Conservation (phyloP, 2,113 vertebrate species). For the Lethenteron reissneri region DNA sequence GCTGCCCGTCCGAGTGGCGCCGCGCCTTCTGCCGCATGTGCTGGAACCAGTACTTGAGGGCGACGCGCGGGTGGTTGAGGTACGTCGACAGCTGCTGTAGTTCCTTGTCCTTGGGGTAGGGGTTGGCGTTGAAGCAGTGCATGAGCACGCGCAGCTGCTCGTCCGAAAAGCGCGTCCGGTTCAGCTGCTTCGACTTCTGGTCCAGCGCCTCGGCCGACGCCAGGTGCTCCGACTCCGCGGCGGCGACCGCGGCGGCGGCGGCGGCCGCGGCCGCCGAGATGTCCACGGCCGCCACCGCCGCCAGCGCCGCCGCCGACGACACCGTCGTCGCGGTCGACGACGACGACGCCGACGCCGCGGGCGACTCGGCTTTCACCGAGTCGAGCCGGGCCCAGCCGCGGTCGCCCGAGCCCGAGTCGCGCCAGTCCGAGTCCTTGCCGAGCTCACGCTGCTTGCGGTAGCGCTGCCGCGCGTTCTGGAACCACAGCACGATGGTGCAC, state of each 20-base stretch:
- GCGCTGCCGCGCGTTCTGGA: conserved; percentile 4
- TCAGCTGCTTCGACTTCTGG: conserved; percentile 1
- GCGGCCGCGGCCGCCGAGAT: no score
- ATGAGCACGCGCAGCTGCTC: conserved; percentile 3
- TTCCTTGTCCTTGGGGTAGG: conserved; percentile 4
- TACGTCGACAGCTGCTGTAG: conserved; percentile 2
- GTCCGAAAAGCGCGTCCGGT: not conserved
- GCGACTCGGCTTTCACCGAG: not conserved
- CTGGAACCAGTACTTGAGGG: conserved; percentile 3
- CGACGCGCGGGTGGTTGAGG: not conserved
- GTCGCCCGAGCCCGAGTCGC: not conserved
- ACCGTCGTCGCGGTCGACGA: no score
- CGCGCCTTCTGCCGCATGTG: conserved; percentile 1
- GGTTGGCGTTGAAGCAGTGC: conserved; percentile 4
- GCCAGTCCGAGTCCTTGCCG: conserved; percentile 5
- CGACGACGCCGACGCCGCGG: not conserved
- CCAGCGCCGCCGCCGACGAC: no score
- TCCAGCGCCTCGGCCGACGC: not conserved
- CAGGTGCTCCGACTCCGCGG: not conserved
- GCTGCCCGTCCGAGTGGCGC: conserved; percentile 14
- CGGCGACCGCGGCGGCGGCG: no score
- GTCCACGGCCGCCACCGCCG: no score
- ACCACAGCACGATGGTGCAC: conserved; percentile 5
- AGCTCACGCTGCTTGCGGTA: not conserved
- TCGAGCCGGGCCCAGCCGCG: not conserved